Evolutionary conservation across 2,888 invertebrate genomes (phyloP).

Genomic region (Trichopoda pennipes): DNA sequence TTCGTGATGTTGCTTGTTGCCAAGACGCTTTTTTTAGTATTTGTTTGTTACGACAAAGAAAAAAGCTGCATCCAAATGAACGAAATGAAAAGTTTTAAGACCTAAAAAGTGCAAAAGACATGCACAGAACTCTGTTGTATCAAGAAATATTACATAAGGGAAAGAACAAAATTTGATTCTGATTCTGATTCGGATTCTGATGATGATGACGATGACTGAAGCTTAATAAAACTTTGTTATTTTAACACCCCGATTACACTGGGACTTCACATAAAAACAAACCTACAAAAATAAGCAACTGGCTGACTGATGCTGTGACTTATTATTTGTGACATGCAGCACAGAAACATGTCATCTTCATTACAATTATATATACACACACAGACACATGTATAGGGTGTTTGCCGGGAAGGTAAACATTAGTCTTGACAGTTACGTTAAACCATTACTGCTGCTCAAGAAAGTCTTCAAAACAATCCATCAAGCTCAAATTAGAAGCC

Average conservation of each 20-base stretch:
- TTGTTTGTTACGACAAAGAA: neutral
- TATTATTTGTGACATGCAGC: conserved; percentile 66
- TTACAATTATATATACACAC: conserved; percentile 8
- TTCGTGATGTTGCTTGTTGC: conserved; percentile 19
- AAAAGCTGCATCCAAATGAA: conserved; percentile 37
- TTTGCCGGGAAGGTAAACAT: too few relatives aligned
- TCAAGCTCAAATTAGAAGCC: too few relatives aligned
- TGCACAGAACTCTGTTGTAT: conserved; percentile 10
- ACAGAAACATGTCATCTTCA: conserved; percentile 62
- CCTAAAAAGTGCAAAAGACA: conserved; percentile 51
- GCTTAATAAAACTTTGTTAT: conserved; percentile 68
- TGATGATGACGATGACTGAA: conserved; percentile 44
- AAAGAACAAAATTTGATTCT: conserved; percentile 50
- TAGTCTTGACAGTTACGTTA: too few relatives aligned
- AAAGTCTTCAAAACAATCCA: too few relatives aligned
- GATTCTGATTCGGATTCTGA: too few relatives aligned
- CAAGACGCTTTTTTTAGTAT: neutral
- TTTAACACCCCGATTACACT: conserved; percentile 51
- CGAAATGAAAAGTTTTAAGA: conserved; percentile 44
- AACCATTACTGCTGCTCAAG: too few relatives aligned
- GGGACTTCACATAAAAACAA: conserved; percentile 1
- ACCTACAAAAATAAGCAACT: conserved; percentile 6
- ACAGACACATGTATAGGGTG: neutral
- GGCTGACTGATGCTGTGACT: conserved; percentile 66
- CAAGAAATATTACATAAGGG: neutral